Evolutionary conservation across 2,113 vertebrate species (phyloP).

Genomic region (Bettongia penicillata): DNA sequence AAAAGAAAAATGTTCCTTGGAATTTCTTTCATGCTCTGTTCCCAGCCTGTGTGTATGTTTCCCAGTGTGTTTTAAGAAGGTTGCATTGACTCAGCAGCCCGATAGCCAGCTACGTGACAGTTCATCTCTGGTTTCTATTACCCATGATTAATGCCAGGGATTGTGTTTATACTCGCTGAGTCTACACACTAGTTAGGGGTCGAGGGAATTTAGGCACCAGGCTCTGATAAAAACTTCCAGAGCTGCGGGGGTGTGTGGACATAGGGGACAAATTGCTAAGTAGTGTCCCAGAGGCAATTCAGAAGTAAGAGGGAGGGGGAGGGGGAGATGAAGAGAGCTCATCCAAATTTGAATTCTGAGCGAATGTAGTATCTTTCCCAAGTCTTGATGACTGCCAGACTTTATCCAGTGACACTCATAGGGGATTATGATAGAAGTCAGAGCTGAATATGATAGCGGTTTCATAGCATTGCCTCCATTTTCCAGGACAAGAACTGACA

Average conservation of each 20-base stretch:
- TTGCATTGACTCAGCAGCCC: slow-evolving; percentile 85
- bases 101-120: slow-evolving; percentile 80
- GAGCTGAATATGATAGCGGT: slow-evolving; percentile 32
- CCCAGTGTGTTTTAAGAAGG: slow-evolving; percentile 77
- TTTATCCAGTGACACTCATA: slow-evolving; percentile 17
- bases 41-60: slow-evolving; percentile 82
- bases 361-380: background rate
- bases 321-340: background rate
- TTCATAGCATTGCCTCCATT: slow-evolving; percentile 42
- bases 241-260: background rate
- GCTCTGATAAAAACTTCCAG: slow-evolving; percentile 65
- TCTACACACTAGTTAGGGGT: slow-evolving; percentile 81
- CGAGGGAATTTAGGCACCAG: slow-evolving; percentile 78
- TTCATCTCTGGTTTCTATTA: slow-evolving; percentile 89
- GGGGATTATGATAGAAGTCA: slow-evolving; percentile 57
- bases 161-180: slow-evolving; percentile 81
- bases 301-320: background rate
- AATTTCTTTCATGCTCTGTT: slow-evolving; percentile 85
- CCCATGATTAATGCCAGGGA: slow-evolving; percentile 86
- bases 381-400: slow-evolving; percentile 58
- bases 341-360: background rate
- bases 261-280: slow-evolving; percentile 35
- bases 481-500: background rate
- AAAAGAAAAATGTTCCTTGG: slow-evolving; percentile 73
- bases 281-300: background rate